Evolutionary conservation across 2,888 invertebrate species (phyloP).

Genomic region (Geotrupes spiniger): DNA sequence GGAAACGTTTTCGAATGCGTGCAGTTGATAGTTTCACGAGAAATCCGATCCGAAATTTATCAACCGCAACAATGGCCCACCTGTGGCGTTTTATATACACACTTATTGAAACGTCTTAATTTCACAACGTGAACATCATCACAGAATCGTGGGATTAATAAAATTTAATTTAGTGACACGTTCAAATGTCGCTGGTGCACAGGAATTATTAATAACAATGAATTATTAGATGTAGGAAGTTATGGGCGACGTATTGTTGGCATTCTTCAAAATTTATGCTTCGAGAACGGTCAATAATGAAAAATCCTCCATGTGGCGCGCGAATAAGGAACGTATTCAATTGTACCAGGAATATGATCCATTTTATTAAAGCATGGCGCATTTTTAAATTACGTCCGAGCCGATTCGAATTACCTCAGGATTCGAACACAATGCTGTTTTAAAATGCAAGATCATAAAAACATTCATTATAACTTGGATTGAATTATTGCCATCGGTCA

Average conservation of each 20-base stretch:
- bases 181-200: not conserved
- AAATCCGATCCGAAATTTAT: constrained; percentile 2
- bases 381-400: too few species aligned
- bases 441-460: too few species aligned
- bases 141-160: not conserved
- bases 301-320: not conserved
- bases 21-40: constrained; percentile 2
- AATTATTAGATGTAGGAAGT: not conserved
- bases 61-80: constrained; percentile 7
- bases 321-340: constrained; percentile 1
- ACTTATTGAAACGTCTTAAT: constrained; percentile 7
- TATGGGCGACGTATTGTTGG: not conserved
- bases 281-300: not conserved
- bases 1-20: not conserved
- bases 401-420: too few species aligned
- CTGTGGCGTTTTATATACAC: constrained; percentile 13
- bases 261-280: not conserved
- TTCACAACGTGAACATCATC: not conserved
- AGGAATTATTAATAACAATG: constrained; percentile 1
- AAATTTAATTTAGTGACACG: constrained; percentile 2
- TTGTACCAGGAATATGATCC: constrained; percentile 3
- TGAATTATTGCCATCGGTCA: too few species aligned
- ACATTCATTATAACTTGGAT: too few species aligned
- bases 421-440: too few species aligned
- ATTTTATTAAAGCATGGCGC: not conserved